Evolutionary conservation across 1,140 invertebrate genomes (phyloP), one percentile per base, ranked within the genome.

Genomic region (Spodoptera frugiperda): DNA sequence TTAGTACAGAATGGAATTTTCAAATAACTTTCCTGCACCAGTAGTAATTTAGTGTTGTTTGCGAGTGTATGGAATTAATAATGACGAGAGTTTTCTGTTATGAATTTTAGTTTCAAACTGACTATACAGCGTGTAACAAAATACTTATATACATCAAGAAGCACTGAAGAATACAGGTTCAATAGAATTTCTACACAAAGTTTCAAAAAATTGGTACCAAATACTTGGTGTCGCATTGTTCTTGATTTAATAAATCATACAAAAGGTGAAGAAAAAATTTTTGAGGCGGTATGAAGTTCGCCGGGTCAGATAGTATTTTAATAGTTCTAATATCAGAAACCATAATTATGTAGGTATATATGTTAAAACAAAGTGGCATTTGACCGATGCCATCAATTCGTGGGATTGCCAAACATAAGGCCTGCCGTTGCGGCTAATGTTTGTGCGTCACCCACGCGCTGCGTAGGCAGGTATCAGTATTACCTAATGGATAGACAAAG

Each of bases 341-440:
- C 25, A 2, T 25, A 4, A 6, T 51, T 51, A 15, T 49, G 48
- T 49, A 49, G 11, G 12, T 25, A 25, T 2, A 2, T 25, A 12
- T 15, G 0, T 14, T 8, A n/a, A 0, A n/a, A 5, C 14, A 3
- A n/a, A n/a, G 3, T 2, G 25, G 12, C 5, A 59, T 14, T 14
- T 33, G 25, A 59, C 25, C 25, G 57, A 61, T 44, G 3, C n/a
- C 57, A 44, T 17, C 30, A 61, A 61, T 33, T 55, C 39, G 57
- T 39, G 2, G 4, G 33, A 63, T 44, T 44, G 8, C 33, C 2
- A 63, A 44, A 63, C 15, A 33, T 59, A 59, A 8, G 12, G 10
- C 3, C 11, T n/a, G n/a, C 15, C 17, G 2, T 17, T 63, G 59
- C 0, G 10, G 15, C n/a, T 15, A n/a, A 44, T 63, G 33, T 46